phyloP scores from a whole-genome alignment of 2,888 invertebrate genomes.

The Tryphoninae sp. region DNA sequence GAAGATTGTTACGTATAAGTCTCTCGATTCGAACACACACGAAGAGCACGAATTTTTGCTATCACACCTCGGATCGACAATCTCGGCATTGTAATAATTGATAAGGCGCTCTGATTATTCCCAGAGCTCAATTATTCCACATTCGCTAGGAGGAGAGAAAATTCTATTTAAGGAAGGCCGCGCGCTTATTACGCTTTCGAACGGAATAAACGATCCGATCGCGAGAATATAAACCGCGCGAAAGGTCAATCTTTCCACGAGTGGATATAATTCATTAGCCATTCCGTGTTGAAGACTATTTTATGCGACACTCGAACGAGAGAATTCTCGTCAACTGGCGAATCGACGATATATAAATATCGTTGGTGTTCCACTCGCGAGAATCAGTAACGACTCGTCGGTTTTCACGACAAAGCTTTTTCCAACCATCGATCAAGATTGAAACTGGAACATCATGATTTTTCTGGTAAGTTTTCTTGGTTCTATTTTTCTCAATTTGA shows the following conservation, averaged over 20 bases:
- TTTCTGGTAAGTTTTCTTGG: constrained; percentile 33
- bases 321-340: background rate
- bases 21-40: constrained; percentile 32
- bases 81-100: background rate
- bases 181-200: constrained; percentile 32
- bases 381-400: constrained; percentile 38
- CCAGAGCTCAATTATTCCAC: constrained; percentile 15
- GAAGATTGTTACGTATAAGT: constrained; percentile 33
- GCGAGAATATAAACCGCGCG: constrained; percentile 1
- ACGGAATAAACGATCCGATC: constrained; percentile 15
- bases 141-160: constrained; percentile 8
- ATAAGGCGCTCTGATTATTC: background rate
- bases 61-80: no score
- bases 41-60: no score
- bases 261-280: constrained; percentile 20
- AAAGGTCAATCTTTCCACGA: constrained; percentile 28
- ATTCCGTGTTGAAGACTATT: constrained; percentile 47
- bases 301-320: background rate
- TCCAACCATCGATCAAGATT: background rate
- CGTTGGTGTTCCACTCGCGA: background rate
- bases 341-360: constrained; percentile 45
- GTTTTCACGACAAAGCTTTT: constrained; percentile 19
- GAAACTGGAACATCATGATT: constrained; percentile 33
- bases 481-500: background rate
- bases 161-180: constrained; percentile 47